phyloP scores from a whole-genome alignment of 2,888 invertebrate species.

The Spodoptera picta region DNA sequence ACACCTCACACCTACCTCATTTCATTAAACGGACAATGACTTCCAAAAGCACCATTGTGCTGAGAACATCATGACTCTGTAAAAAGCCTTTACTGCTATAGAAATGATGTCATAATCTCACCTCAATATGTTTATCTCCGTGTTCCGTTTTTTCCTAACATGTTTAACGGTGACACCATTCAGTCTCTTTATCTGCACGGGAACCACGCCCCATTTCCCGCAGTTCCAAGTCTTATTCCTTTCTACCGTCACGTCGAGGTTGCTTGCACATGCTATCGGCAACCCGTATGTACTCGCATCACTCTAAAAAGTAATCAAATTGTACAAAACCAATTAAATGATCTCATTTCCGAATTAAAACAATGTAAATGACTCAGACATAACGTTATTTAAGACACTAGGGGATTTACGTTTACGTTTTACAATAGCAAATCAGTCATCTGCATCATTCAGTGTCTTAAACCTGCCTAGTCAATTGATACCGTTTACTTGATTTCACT shows the following conservation, averaged over 20 bases:
- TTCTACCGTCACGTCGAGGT: constrained; percentile 73
- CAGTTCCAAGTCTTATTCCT: constrained; percentile 71
- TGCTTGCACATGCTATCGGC: constrained; percentile 78
- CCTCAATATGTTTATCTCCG: constrained; percentile 83
- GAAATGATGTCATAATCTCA: constrained; percentile 47
- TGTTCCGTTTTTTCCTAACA: constrained; percentile 75
- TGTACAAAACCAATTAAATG: constrained; percentile 19
- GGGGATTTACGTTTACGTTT: constrained; percentile 12
- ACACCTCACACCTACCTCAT: not conserved
- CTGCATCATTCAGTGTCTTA: constrained; percentile 19
- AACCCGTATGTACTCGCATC: constrained; percentile 80
- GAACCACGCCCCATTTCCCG: constrained; percentile 82
- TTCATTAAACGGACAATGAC: constrained; percentile 36
- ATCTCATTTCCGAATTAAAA: constrained; percentile 28
- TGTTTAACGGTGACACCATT: constrained; percentile 73
- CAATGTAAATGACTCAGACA: constrained; percentile 14
- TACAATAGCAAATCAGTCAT: constrained; percentile 32
- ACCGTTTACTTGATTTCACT: constrained; percentile 38
- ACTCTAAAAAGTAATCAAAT: constrained; percentile 67
- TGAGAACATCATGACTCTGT: not conserved
- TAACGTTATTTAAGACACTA: not conserved
- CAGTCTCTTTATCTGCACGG: constrained; percentile 79
- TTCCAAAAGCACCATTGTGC: constrained; percentile 10
- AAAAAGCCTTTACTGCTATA: constrained; percentile 23
- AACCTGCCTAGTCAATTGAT: constrained; percentile 33